Base-by-base conservation (phyloP, 2,888 invertebrate species). In the Acronicta alni region DNA sequence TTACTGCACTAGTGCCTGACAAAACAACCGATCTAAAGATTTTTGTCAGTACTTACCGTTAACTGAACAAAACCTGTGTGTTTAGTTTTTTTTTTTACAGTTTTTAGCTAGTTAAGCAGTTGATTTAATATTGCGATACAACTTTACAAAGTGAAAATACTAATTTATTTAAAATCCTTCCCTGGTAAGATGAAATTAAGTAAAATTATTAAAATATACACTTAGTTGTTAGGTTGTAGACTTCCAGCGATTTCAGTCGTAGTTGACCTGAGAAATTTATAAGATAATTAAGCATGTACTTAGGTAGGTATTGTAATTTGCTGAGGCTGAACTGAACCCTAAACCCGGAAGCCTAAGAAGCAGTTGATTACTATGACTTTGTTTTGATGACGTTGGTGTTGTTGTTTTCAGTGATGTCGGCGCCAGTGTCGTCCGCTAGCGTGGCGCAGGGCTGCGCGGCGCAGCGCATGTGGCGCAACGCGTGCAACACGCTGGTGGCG, bases 401-500 rank as follows among this genome's bases (percentile, higher is more conserved):
- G 38, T 23, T 37, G 14, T n/a, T 37, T 17, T 12, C 49, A 72
- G 77, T 72, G 47, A 39, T 77, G 76, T 23, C 73, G 23, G 66
- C 67, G 8, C 79, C 72, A 55, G 80, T 81, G 46, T 68, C 82
- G 4, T 67, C 75, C 26, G 87, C n/a, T n/a, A n/a, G 84, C 8
- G 87, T 85, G 74, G 74, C 79, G 39, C 88, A 88, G 57, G 87
- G 88, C 12, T 88, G 90, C 47, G 81, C 91, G 0, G 92, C 92
- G 42, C 84, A 82, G 54, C 87, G 90, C 14, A 89, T 89, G 90
- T 94, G 93, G 93, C 87, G 85, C 55, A 76, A 67, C 35, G 93
- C 93, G 2, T 92, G 92, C 82, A 77, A 69, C 49, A 79, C 87
- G 47, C 85, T 93, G 55, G 77, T 81, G 14, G 89, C 88, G 14